Percentiles rank a stretch among this genome's conserved stretches.
phyloP scores from a whole-genome alignment of 2,888 invertebrate genomes.

The Agriopis marginaria region DNA sequence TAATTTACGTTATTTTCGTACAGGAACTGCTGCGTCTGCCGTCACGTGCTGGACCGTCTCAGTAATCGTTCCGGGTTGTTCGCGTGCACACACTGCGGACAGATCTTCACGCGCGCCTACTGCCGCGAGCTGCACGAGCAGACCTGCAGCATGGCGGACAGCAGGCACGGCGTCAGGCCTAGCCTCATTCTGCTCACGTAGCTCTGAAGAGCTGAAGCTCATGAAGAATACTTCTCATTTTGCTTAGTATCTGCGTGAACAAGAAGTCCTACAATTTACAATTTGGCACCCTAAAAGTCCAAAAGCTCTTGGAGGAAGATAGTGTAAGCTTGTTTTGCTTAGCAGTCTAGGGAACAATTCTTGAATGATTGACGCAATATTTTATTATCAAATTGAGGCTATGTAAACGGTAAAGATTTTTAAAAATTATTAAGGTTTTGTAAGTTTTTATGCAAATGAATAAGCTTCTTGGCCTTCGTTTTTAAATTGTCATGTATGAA shows the following conservation, averaged over 20 bases:
- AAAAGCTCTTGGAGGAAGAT: background rate
- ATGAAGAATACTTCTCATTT: background rate
- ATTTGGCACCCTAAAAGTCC: background rate
- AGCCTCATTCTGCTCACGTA: conserved; percentile 63
- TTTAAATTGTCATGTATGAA: conserved; percentile 11
- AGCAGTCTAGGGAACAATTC: background rate
- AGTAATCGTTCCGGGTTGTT: conserved; percentile 53
- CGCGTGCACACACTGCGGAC: conserved; percentile 69
- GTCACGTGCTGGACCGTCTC: conserved; percentile 60
- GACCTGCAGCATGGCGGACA: conserved; percentile 61
- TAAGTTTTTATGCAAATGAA: too few species aligned
- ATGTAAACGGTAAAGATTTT: too few species aligned
- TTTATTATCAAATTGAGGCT: too few species aligned
- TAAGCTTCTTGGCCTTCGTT: background rate
- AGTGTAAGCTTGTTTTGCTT: background rate
- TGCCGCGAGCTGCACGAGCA: conserved; percentile 76
- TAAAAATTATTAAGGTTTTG: too few species aligned
- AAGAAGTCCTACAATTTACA: background rate
- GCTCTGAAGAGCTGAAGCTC: too few species aligned
- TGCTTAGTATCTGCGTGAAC: background rate
- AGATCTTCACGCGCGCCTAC: conserved; percentile 73
- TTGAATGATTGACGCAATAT: too few species aligned
- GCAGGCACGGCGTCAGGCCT: conserved; percentile 53
- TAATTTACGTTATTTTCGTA: background rate
- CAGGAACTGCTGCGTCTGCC: conserved; percentile 75